phyloP scores from a whole-genome alignment of 2,797 vertebrate genomes.

The Pseudotriccus pelzelni region DNA sequence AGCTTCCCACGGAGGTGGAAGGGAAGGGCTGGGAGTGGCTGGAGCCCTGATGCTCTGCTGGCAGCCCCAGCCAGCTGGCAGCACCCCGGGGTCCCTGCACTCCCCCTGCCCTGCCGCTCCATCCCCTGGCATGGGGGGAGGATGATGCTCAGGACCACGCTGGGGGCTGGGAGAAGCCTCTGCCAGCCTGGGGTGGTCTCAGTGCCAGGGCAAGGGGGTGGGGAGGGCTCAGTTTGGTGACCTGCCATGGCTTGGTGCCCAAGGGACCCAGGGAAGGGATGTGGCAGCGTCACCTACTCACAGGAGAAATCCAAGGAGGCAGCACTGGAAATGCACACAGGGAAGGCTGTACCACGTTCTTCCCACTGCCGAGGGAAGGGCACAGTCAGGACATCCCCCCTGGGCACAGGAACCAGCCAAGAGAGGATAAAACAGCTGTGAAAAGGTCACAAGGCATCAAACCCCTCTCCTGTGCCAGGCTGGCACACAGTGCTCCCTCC shows the following conservation, averaged over 20 bases:
- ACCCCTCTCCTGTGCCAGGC: neutral
- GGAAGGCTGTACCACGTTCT: neutral
- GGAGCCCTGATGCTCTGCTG: neutral
- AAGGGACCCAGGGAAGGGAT: neutral
- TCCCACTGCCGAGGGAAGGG: neutral
- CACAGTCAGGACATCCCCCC: neutral
- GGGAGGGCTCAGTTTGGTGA: fast-evolving
- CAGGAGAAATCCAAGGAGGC: neutral
- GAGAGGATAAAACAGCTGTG: neutral
- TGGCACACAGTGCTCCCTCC: neutral
- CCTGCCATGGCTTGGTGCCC: neutral
- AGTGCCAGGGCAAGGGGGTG: fast-evolving
- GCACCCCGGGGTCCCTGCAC: fast-evolving
- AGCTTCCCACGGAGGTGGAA: neutral
- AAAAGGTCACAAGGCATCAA: neutral
- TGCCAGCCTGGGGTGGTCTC: neutral
- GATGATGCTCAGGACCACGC: neutral
- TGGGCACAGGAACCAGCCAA: neutral
- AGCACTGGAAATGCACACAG: fast-evolving
- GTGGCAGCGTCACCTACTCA: fast-evolving
- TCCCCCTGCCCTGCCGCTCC: fast-evolving
- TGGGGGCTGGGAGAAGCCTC: neutral
- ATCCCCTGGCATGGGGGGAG: neutral
- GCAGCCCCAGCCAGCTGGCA: neutral
- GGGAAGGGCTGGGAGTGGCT: neutral